Percentiles rank a stretch among this genome's conserved stretches.
These are phyloP conservation scores for Leptodactylus fuscus DNA, from an alignment of 2,113 vertebrate species.

Conservation along the genomic window DNA sequence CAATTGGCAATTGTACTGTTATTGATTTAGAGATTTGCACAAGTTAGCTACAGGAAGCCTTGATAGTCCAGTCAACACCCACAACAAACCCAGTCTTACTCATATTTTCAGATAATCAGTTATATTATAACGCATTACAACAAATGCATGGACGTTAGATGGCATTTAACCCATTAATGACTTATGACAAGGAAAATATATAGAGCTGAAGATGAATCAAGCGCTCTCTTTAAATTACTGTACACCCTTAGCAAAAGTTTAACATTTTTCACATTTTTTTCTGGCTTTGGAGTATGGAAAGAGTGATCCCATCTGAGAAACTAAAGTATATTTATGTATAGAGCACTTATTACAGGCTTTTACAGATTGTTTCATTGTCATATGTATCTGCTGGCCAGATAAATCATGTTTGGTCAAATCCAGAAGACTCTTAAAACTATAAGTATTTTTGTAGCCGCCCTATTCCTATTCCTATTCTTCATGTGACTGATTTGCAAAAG, in stretches of 20 bases:
- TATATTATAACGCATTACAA: background rate
- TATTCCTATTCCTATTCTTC: background rate
- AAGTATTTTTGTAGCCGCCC: slow-evolving; percentile 12
- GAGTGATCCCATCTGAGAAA: background rate
- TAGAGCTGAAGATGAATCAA: background rate
- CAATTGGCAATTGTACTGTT: slow-evolving; percentile 48
- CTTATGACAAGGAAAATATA: background rate
- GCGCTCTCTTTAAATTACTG: background rate
- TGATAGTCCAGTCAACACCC: background rate
- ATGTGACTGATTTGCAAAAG: slow-evolving; percentile 7
- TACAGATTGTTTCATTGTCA: slow-evolving; percentile 24
- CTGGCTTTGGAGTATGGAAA: slow-evolving; percentile 1
- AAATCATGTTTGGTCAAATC: background rate
- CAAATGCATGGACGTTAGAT: background rate
- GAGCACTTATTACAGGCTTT: slow-evolving; percentile 25
- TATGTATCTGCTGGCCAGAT: slow-evolving; percentile 4
- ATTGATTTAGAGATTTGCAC: slow-evolving; percentile 55
- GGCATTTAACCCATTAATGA: background rate
- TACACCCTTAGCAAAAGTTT: background rate
- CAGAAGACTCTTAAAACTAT: background rate
- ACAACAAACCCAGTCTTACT: background rate
- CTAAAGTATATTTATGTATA: slow-evolving; percentile 5
- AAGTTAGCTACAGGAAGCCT: slow-evolving; percentile 25
- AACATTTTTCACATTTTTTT: slow-evolving; percentile 2
- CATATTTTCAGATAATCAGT: background rate